Evolutionary conservation across 2,113 vertebrate genomes (phyloP).

Genomic region (Nerophis lumbriciformis): DNA sequence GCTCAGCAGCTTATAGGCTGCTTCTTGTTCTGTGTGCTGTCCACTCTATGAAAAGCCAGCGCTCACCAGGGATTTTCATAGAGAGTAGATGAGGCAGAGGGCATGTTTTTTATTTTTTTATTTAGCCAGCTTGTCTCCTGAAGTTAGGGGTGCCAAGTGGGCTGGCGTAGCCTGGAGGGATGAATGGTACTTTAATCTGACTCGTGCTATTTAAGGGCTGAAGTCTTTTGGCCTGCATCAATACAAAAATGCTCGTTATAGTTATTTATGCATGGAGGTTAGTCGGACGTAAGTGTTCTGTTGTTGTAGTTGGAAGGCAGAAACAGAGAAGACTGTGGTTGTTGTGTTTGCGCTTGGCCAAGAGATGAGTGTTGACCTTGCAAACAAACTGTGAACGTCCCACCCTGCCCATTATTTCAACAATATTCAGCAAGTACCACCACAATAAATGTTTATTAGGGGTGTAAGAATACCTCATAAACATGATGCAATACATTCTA

Average conservation of each 20-base stretch:
- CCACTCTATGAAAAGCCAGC: conserved; percentile 26
- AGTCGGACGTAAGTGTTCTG: neutral
- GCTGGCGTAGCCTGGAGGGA: conserved; percentile 30
- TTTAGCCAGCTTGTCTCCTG: conserved; percentile 32
- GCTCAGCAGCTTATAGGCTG: conserved; percentile 28
- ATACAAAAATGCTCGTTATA: neutral
- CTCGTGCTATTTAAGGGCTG: conserved; percentile 63
- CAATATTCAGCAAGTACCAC: neutral
- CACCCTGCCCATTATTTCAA: conserved; percentile 3
- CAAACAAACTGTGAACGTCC: conserved; percentile 22
- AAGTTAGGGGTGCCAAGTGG: conserved; percentile 26
- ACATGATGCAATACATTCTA: no score
- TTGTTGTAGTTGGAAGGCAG: conserved; percentile 19
- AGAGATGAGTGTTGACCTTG: conserved; percentile 26
- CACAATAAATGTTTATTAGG: no score
- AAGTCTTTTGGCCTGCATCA: conserved; percentile 46
- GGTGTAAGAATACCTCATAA: no score
- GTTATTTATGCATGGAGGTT: conserved; percentile 8
- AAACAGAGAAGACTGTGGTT: conserved; percentile 31
- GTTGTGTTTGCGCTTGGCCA: conserved; percentile 36
- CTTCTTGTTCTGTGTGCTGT: conserved; percentile 22
- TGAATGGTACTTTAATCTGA: conserved; percentile 61
- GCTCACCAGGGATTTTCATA: conserved; percentile 29
- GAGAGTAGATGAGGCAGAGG: conserved; percentile 20
- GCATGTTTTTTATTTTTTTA: conserved; percentile 2